These are phyloP conservation scores for Danionella dracula DNA, from an alignment of 2,797 vertebrate genomes.

Conservation along the genomic window DNA sequence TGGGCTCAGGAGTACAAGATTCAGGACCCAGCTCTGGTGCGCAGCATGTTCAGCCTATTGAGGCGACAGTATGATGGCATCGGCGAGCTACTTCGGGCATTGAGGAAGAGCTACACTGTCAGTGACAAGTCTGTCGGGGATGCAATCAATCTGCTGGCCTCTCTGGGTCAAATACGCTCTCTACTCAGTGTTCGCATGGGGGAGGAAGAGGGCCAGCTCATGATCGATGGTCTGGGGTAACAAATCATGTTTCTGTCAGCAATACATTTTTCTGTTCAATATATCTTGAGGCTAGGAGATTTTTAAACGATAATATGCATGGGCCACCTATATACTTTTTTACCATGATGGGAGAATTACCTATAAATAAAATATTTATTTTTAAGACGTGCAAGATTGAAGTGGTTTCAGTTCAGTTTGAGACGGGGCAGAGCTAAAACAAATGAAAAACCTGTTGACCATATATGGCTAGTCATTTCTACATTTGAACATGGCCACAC, in stretches of 20 bases:
- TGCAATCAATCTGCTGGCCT: constrained; percentile 84
- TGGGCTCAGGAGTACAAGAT: constrained; percentile 95
- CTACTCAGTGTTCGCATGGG: constrained; percentile 96
- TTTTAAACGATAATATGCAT: no score
- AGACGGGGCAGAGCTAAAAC: no score
- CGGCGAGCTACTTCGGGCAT: constrained; percentile 86
- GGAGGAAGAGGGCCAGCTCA: constrained; percentile 90
- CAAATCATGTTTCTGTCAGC: constrained; percentile 18
- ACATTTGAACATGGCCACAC: no score
- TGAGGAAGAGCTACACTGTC: constrained; percentile 93
- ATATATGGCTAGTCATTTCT: no score
- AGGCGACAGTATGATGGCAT: constrained; percentile 92
- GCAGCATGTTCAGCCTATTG: constrained; percentile 93
- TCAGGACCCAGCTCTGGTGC: constrained; percentile 85
- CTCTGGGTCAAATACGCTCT: constrained; percentile 92
- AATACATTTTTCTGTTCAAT: neutral
- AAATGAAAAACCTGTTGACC: no score
- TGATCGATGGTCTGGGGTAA: constrained; percentile 97
- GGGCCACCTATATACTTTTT: no score
- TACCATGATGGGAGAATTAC: no score
- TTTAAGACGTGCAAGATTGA: no score
- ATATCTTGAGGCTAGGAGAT: no score
- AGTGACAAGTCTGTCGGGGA: constrained; percentile 88
- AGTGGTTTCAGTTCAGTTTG: no score
- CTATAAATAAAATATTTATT: no score